Evolutionary conservation across 2,113 vertebrate species (phyloP).

Genomic region (Rhynchomys soricoides): DNA sequence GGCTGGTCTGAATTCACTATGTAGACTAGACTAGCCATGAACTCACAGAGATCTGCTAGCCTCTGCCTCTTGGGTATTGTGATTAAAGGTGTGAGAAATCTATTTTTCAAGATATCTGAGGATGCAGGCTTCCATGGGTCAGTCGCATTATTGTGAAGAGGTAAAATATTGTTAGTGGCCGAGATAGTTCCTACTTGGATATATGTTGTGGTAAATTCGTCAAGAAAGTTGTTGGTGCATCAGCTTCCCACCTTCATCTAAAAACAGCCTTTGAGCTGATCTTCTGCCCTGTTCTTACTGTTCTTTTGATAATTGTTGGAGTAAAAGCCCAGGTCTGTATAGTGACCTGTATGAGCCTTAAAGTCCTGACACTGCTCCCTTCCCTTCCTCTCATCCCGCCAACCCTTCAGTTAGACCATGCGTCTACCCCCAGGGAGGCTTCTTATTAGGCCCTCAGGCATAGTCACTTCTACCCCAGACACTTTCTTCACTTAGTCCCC

Average conservation of each 20-base stretch:
- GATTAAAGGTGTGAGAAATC: neutral
- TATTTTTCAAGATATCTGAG: neutral
- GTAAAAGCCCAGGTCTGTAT: neutral
- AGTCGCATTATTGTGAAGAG: conserved; percentile 3
- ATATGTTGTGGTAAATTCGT: neutral
- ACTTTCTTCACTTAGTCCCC: conserved; percentile 12
- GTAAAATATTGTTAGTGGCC: neutral
- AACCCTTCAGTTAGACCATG: neutral
- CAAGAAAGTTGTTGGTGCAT: neutral
- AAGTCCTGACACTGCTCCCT: neutral
- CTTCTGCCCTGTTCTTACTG: conserved; percentile 26
- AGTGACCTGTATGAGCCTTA: neutral
- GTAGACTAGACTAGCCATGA: neutral
- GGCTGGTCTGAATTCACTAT: neutral
- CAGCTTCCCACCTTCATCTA: neutral
- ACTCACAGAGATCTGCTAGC: neutral
- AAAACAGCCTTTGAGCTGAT: neutral
- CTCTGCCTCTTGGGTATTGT: neutral
- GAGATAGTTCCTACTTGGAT: neutral
- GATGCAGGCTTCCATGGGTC: conserved; percentile 25
- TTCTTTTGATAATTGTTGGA: neutral
- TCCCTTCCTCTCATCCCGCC: neutral
- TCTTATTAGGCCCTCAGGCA: neutral
- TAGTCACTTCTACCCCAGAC: neutral
- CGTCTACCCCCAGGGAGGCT: neutral